phyloP scores from a whole-genome alignment of 2,888 invertebrate species.

The Linhomoeus sp. region DNA sequence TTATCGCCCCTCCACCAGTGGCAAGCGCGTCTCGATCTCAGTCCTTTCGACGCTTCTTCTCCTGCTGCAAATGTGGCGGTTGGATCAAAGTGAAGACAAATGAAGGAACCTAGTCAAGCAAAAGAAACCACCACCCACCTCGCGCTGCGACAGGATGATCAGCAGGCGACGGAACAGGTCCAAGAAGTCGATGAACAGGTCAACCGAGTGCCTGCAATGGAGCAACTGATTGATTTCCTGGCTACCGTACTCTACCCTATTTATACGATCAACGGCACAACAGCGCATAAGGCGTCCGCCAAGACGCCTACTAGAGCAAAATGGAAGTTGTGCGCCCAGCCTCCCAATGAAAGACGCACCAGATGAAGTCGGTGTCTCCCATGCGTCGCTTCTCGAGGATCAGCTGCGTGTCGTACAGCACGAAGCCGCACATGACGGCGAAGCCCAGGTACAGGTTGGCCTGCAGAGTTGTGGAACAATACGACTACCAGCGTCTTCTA shows the following conservation, averaged over 20 bases:
- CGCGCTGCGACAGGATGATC: conserved; percentile 55
- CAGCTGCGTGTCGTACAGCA: conserved; percentile 83
- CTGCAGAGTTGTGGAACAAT: conserved; percentile 34
- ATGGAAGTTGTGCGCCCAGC: no score
- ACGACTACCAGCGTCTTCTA: no score
- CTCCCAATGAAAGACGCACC: conserved; percentile 32
- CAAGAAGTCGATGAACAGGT: conserved; percentile 78
- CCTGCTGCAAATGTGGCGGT: background rate
- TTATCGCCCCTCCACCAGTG: background rate
- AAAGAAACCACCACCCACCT: background rate
- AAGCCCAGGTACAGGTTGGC: conserved; percentile 66
- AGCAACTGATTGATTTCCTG: no score
- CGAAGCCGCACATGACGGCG: conserved; percentile 72
- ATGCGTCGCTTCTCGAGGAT: conserved; percentile 74
- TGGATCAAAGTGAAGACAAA: no score
- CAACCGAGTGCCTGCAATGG: conserved; percentile 49
- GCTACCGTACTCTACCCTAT: no score
- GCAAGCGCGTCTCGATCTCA: no score
- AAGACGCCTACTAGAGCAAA: no score
- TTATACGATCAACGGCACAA: no score
- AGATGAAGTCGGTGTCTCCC: conserved; percentile 73
- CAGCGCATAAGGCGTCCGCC: no score
- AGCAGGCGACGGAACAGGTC: conserved; percentile 74
- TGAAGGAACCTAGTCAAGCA: no score
- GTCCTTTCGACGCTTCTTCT: background rate